Percentiles rank a stretch among this genome's conserved stretches.
Conservation (phyloP, 1,140 invertebrate species). For the Drosophila varians region DNA sequence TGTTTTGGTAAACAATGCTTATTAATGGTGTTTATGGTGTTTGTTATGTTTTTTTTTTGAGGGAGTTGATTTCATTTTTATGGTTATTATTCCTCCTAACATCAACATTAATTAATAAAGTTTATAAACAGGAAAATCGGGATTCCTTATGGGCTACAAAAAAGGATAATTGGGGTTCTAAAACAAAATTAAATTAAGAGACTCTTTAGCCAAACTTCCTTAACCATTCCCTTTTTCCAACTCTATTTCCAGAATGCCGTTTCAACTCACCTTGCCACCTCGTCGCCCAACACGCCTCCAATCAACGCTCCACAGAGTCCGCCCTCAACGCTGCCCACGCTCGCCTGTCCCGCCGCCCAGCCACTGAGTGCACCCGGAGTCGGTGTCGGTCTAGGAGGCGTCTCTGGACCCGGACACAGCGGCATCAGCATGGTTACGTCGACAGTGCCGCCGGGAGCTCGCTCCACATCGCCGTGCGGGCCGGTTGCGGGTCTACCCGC, state of each 20-base stretch:
- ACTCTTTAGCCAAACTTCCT: too few species aligned
- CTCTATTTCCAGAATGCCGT: conserved; percentile 75
- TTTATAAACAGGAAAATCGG: neutral
- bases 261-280: conserved; percentile 83
- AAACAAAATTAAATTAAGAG: too few species aligned
- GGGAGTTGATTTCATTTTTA: neutral
- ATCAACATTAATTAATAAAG: neutral
- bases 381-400: neutral
- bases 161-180: neutral
- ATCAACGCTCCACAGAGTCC: conserved; percentile 73
- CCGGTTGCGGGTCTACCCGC: conserved; percentile 83
- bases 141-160: neutral
- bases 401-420: conserved; percentile 43
- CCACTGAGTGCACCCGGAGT: conserved; percentile 47
- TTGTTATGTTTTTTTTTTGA: neutral
- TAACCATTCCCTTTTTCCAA: neutral
- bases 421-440: conserved; percentile 79
- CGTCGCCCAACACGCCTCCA: conserved; percentile 77
- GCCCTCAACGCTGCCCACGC: conserved; percentile 46
- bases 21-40: neutral
- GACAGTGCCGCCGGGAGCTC: conserved; percentile 84
- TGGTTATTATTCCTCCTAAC: neutral
- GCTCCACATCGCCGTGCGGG: conserved; percentile 84
- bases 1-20: neutral
- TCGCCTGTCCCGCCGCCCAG: conserved; percentile 50